These are phyloP conservation scores for Netelia melanura DNA, from an alignment of 2,888 invertebrate species.

Conservation along the genomic window DNA sequence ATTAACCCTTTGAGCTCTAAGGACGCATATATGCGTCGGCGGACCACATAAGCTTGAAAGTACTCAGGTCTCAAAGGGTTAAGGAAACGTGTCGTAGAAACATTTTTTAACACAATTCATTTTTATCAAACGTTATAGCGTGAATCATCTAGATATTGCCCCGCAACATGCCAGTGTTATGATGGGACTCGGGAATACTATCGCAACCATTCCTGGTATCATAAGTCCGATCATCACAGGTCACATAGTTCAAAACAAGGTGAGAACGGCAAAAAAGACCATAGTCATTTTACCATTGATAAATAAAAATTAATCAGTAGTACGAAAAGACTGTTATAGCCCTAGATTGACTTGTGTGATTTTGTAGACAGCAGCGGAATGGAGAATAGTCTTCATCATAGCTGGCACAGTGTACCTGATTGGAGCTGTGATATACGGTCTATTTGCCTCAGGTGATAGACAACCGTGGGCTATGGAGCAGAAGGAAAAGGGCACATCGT, in stretches of 20 bases:
- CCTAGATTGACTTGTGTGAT: not conserved
- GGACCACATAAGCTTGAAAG: no score
- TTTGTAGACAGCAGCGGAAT: conserved; percentile 90
- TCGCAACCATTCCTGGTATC: conserved; percentile 96
- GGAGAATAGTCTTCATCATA: conserved; percentile 95
- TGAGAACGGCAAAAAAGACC: conserved; percentile 78
- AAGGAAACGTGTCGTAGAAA: not conserved
- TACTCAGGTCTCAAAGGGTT: no score
- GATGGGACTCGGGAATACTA: conserved; percentile 96
- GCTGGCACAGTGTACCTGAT: conserved; percentile 92
- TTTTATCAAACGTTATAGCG: conserved; percentile 85
- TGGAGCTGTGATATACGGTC: conserved; percentile 94
- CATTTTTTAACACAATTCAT: not conserved
- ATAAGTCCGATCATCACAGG: conserved; percentile 95
- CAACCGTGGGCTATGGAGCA: conserved; percentile 92
- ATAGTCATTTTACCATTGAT: not conserved
- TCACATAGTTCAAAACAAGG: conserved; percentile 91
- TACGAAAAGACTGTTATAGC: not conserved
- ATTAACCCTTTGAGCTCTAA: no score
- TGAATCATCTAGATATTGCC: conserved; percentile 95
- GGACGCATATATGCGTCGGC: no score
- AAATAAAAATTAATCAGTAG: not conserved
- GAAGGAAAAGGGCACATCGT: conserved; percentile 69
- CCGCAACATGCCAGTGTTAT: conserved; percentile 96
- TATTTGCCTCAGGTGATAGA: conserved; percentile 92